Evolutionary conservation across 2,113 vertebrate genomes (phyloP), one percentile per base, ranked within the genome.

Genomic region (Salminus brasiliensis): DNA sequence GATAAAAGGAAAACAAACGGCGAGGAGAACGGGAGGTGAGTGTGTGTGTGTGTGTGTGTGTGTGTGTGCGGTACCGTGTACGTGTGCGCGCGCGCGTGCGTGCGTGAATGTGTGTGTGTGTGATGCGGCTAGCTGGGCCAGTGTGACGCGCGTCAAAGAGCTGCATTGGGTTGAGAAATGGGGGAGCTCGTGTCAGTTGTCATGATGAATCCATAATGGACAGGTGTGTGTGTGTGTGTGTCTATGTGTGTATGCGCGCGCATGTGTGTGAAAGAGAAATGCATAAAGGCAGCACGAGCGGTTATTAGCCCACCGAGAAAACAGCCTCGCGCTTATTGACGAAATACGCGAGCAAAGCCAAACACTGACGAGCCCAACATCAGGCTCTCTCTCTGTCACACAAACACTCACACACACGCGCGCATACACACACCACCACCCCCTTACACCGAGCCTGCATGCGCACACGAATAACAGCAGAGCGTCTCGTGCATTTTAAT

Each of bases 21-120:
- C 74, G 63, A 52, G 53, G 67, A 79, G 62, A 66, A 74, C 32
- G 53, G 65, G 78, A 85, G 85, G 87, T 85, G 80, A 83, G 84
- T 71, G 43, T 57, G 75, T n/a, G 53, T 23, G 72, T 18, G 60
- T 32, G 21, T 52, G 74, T 52, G 52, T 49, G 76, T 74, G 74
- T 23, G 39, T 29, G 85, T 70, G 72, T 76, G 71, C 62, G 52
- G 34, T 57, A 55, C n/a, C 30, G 39, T 36, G 65, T 27, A 57
- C 27, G 23, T 55, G 77, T 59, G 57, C 49, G 68, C 71, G 74
- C 23, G 47, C 29, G 83, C 69, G 74, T 78, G 74, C 72, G 49
- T 53, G 63, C 59, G 49, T 36, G 62, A 36, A 52, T 39, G 43
- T 18, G 78, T 39, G 71, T n/a, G 82, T 80, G 63, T 43, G 66